Percentiles rank a stretch among this genome's conserved stretches.
Conservation (phyloP, 2,797 vertebrate species). For the Acestrorhynchus altus region DNA sequence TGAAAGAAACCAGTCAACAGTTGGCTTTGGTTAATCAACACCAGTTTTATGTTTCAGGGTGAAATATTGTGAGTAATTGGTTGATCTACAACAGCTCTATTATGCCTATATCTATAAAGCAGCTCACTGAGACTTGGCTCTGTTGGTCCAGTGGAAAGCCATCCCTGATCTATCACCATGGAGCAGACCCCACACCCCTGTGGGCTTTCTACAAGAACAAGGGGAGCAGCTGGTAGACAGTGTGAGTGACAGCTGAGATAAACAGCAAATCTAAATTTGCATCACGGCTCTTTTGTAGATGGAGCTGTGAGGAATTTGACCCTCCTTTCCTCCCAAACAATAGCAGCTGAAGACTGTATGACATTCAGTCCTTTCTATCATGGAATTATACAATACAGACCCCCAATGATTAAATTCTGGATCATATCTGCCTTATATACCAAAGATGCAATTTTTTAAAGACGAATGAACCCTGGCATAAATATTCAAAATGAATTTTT, state of each 20-base stretch:
- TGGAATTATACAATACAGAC: background rate
- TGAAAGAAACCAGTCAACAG: too few relatives aligned
- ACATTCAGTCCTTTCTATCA: background rate
- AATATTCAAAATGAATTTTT: too few relatives aligned
- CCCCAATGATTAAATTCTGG: too few relatives aligned
- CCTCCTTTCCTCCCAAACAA: constrained; percentile 12
- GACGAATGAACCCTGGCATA: too few relatives aligned
- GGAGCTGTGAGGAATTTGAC: constrained; percentile 8
- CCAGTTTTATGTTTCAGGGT: too few relatives aligned
- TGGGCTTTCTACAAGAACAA: background rate
- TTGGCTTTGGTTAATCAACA: too few relatives aligned
- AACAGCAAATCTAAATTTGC: constrained; percentile 8
- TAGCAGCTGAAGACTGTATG: constrained; percentile 2
- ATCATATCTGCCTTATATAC: too few relatives aligned
- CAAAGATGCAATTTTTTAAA: too few relatives aligned
- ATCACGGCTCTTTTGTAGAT: background rate
- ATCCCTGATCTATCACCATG: background rate
- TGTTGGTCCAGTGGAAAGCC: background rate
- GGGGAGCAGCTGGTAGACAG: constrained; percentile 1
- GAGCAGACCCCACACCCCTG: background rate
- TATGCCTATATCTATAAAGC: background rate
- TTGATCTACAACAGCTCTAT: background rate
- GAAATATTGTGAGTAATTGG: background rate
- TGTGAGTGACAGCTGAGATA: constrained; percentile 20
- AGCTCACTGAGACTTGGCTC: background rate